Evolutionary conservation across 2,113 vertebrate genomes (phyloP).

Genomic region (Anseranas semipalmata): DNA sequence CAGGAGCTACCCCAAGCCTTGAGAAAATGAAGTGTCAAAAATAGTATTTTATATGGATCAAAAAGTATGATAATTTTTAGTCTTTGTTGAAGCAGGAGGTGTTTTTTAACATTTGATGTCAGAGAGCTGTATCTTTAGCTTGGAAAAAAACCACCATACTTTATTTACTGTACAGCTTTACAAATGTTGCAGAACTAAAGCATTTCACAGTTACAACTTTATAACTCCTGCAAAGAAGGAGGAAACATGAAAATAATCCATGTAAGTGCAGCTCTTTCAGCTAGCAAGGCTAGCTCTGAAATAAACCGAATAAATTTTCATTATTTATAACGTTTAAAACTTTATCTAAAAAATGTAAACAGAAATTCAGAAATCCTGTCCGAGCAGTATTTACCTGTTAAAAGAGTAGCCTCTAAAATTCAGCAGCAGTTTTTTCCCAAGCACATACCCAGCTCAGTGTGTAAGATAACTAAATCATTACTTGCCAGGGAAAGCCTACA

Average conservation of each 20-base stretch:
- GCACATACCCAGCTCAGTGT: neutral
- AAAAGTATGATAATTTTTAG: neutral
- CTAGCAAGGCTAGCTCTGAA: neutral
- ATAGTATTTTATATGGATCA: neutral
- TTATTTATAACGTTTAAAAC: neutral
- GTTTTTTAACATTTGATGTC: neutral
- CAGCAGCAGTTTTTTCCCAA: neutral
- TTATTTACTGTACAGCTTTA: neutral
- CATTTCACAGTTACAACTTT: neutral
- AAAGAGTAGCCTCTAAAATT: neutral
- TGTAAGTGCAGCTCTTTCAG: neutral
- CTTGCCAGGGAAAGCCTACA: neutral
- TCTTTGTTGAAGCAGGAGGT: neutral
- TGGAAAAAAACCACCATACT: neutral
- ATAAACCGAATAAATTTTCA: neutral
- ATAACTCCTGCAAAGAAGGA: neutral
- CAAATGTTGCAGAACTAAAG: neutral
- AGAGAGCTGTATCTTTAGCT: neutral
- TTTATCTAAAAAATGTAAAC: neutral
- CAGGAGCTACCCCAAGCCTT: neutral
- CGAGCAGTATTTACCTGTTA: neutral
- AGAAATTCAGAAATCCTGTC: neutral
- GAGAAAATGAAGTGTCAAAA: neutral
- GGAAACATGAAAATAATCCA: neutral
- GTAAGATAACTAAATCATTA: neutral